These are phyloP conservation scores for Bos taurus DNA, from an alignment of 2,113 vertebrate species.

Conservation along the genomic window ARS-UCD2.0 NC_037332.1:5380001-5380500, in stretches of 20 bases:
- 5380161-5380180: not conserved
- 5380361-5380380: not conserved
- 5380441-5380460: not conserved
- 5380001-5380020: constrained; percentile 54
- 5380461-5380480: not conserved
- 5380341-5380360: not conserved
- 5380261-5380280: too few species aligned
- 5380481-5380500: not conserved
- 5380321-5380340: not conserved
- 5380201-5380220: too few species aligned
- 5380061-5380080: not conserved
- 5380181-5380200: not conserved
- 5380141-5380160: not conserved
- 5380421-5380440: not conserved
- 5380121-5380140: not conserved
- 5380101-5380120: not conserved
- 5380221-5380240: too few species aligned
- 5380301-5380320: too few species aligned
- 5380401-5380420: not conserved
- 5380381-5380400: not conserved
- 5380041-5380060: not conserved
- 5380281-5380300: too few species aligned
- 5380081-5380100: not conserved
- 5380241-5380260: too few species aligned
- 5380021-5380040: constrained; percentile 30